These are phyloP conservation scores for Psophia crepitans DNA, from an alignment of 2,113 vertebrate species.

Conservation along the genomic window DNA sequence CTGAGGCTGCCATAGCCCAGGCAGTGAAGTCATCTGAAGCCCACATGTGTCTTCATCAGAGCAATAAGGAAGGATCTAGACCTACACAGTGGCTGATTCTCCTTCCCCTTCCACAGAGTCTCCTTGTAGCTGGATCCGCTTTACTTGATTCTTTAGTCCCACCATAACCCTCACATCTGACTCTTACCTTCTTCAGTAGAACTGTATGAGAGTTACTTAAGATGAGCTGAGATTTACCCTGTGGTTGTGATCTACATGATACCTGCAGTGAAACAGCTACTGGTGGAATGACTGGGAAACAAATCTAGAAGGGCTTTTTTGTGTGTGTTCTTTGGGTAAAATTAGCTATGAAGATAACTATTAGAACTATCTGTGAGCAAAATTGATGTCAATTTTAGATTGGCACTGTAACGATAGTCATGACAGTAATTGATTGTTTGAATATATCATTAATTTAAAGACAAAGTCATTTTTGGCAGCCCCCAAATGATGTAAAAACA, in stretches of 20 bases:
- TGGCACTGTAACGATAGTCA: not conserved
- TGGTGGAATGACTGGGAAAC: not conserved
- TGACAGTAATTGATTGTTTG: not conserved
- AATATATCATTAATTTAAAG: not conserved
- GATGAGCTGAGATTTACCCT: not conserved
- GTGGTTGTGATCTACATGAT: not conserved
- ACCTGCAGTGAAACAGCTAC: not conserved
- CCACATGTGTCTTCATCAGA: not conserved
- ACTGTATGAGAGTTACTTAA: not conserved
- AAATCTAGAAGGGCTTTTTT: not conserved
- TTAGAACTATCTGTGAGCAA: not conserved
- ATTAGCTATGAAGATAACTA: not conserved
- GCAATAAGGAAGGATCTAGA: not conserved
- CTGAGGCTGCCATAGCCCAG: not conserved
- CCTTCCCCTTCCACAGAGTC: not conserved
- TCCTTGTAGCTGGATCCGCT: not conserved
- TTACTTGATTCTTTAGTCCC: not conserved
- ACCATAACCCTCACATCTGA: not conserved
- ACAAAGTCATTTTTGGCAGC: not conserved
- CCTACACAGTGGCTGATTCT: not conserved
- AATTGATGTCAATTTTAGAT: not conserved
- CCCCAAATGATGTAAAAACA: not conserved
- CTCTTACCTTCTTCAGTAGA: not conserved
- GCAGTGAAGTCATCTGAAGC: not conserved
- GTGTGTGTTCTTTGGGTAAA: not conserved